phyloP scores from a whole-genome alignment of 2,888 invertebrate genomes.

The Hymenopus coronatus region DNA sequence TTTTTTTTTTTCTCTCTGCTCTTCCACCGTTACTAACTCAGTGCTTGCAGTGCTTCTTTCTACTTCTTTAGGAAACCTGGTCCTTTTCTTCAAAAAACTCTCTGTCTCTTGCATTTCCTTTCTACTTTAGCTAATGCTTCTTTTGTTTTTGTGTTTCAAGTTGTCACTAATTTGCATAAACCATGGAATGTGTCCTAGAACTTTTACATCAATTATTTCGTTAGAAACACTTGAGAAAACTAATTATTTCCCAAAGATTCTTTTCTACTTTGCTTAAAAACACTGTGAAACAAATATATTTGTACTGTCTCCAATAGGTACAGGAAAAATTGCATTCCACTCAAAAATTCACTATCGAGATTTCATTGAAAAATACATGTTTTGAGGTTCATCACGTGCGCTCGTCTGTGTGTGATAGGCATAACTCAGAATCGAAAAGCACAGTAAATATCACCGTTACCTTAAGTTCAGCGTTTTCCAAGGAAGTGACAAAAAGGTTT shows the following conservation, averaged over 20 bases:
- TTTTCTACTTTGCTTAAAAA: too few species aligned
- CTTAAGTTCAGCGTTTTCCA: too few species aligned
- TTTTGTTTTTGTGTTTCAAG: background rate
- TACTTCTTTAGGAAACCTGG: background rate
- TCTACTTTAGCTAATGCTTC: background rate
- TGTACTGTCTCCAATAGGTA: too few species aligned
- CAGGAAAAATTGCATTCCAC: too few species aligned
- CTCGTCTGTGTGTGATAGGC: too few species aligned
- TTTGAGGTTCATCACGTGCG: too few species aligned
- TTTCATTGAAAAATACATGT: too few species aligned
- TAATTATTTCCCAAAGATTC: background rate
- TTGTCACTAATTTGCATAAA: background rate
- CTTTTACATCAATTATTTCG: background rate
- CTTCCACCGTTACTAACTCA: background rate
- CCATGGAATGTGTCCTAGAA: background rate
- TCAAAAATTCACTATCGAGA: too few species aligned
- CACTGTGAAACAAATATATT: too few species aligned
- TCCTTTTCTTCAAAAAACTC: background rate
- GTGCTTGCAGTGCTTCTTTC: background rate
- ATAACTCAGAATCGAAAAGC: too few species aligned
- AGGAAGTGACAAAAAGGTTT: too few species aligned
- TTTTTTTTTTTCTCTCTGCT: background rate
- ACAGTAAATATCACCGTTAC: too few species aligned
- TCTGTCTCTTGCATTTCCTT: background rate
- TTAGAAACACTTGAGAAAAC: background rate